Conservation (phyloP, 1,140 invertebrate genomes). For the Macrobrachium nipponense region DNA sequence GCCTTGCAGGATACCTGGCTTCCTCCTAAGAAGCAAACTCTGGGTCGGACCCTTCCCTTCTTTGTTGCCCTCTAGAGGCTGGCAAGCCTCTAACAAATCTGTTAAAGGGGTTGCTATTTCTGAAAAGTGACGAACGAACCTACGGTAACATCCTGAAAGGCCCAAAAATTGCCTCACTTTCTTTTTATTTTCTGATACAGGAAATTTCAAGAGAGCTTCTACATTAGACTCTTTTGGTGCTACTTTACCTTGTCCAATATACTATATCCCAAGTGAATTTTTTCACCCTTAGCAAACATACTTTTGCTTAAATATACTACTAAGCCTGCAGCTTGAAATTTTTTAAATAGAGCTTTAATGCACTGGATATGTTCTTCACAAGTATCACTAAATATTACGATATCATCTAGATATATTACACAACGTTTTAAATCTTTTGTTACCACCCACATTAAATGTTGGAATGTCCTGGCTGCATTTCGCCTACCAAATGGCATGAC, state of each 20-base stretch:
- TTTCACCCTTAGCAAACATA: not conserved
- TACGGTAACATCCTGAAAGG: not conserved
- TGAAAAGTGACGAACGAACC: not conserved
- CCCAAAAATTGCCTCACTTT: not conserved
- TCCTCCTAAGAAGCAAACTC: no score
- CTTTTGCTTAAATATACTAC: not conserved
- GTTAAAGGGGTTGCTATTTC: not conserved
- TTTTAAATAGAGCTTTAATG: not conserved
- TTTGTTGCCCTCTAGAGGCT: no score
- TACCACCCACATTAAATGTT: not conserved
- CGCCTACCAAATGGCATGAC: conserved; percentile 15
- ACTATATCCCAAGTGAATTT: not conserved
- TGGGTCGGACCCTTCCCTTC: no score
- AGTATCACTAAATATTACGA: no score
- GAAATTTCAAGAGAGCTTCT: not conserved
- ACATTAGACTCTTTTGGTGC: not conserved
- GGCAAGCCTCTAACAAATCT: not conserved
- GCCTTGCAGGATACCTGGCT: no score
- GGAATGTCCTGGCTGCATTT: not conserved
- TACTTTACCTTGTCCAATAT: not conserved
- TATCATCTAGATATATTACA: not conserved
- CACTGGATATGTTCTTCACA: no score
- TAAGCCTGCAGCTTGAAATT: not conserved
- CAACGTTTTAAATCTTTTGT: not conserved
- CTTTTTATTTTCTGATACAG: not conserved